A percentile compares a stretch with the other conserved stretches of the same genome.
Conservation (phyloP, 2,888 invertebrate genomes). For the Gryllus longicercus region DNA sequence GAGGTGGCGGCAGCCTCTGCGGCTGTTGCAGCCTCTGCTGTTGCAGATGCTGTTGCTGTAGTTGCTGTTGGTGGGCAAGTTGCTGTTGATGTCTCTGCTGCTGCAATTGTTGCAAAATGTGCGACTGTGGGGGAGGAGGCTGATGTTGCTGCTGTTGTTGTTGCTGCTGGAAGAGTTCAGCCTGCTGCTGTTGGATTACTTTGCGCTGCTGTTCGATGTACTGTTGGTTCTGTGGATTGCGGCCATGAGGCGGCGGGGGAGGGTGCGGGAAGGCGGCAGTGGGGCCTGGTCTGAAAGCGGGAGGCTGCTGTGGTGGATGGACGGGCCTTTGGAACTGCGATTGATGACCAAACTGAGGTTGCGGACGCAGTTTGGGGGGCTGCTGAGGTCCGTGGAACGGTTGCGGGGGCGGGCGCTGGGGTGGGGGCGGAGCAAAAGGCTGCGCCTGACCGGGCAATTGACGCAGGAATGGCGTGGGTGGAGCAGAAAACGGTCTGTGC, state of each 20-base stretch:
- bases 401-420: conserved; percentile 43
- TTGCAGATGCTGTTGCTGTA: conserved; percentile 43
- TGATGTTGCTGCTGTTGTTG: conserved; percentile 37
- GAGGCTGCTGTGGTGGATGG: conserved; percentile 32
- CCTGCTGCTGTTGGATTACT: conserved; percentile 23
- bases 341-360: conserved; percentile 37
- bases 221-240: conserved; percentile 35
- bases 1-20: conserved; percentile 24
- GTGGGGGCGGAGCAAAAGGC: conserved; percentile 47
- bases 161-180: conserved; percentile 37
- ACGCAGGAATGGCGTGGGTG: conserved; percentile 43
- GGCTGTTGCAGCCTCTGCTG: conserved; percentile 35
- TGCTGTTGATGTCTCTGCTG: conserved; percentile 33
- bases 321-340: conserved; percentile 30
- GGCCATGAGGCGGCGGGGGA: conserved; percentile 37
- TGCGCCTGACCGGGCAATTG: conserved; percentile 43
- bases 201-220: conserved; percentile 36
- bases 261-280: conserved; percentile 36
- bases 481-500: conserved; percentile 38
- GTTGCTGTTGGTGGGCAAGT: conserved; percentile 35
- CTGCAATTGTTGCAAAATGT: conserved; percentile 43
- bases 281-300: conserved; percentile 27
- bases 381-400: conserved; percentile 43
- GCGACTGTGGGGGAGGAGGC: conserved; percentile 37
- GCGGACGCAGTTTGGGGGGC: conserved; percentile 42